These are phyloP conservation scores for Gryllus bimaculatus DNA, from an alignment of 1,140 invertebrate species.

Conservation along the genomic window DNA sequence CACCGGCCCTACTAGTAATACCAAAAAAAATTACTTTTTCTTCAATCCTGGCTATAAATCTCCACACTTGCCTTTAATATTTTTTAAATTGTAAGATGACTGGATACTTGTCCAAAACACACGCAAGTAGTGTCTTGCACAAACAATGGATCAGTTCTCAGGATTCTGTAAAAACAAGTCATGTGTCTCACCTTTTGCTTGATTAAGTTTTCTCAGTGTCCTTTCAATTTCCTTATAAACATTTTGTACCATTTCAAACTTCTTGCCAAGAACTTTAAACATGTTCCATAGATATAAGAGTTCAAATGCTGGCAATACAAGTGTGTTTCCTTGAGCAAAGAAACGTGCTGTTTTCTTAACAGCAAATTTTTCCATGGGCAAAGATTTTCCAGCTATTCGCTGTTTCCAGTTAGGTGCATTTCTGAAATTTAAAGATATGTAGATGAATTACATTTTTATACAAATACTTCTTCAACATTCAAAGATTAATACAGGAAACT, in stretches of 20 bases:
- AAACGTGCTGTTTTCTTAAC: slow-evolving; percentile 74
- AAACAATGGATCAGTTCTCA: too few species aligned
- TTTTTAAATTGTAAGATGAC: too few species aligned
- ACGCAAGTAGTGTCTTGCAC: too few species aligned
- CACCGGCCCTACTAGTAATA: too few species aligned
- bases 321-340: slow-evolving; percentile 56
- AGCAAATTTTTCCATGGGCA: slow-evolving; percentile 94
- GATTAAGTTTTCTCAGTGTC: slow-evolving; percentile 37
- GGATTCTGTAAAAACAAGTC: too few species aligned
- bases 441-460: background rate
- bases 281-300: slow-evolving; percentile 91
- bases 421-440: slow-evolving; percentile 38
- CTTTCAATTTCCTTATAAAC: slow-evolving; percentile 64
- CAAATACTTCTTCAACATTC: background rate
- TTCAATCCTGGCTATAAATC: too few species aligned
- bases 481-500: background rate
- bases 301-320: slow-evolving; percentile 77
- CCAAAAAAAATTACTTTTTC: too few species aligned
- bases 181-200: slow-evolving; percentile 11
- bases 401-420: slow-evolving; percentile 74
- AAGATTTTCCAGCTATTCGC: slow-evolving; percentile 87
- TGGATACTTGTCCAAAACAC: too few species aligned
- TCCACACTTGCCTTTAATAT: too few species aligned
- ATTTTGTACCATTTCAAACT: slow-evolving; percentile 53
- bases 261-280: slow-evolving; percentile 72